Conservation (phyloP, 1,140 invertebrate genomes). For the Drosophila auraria region DNA sequence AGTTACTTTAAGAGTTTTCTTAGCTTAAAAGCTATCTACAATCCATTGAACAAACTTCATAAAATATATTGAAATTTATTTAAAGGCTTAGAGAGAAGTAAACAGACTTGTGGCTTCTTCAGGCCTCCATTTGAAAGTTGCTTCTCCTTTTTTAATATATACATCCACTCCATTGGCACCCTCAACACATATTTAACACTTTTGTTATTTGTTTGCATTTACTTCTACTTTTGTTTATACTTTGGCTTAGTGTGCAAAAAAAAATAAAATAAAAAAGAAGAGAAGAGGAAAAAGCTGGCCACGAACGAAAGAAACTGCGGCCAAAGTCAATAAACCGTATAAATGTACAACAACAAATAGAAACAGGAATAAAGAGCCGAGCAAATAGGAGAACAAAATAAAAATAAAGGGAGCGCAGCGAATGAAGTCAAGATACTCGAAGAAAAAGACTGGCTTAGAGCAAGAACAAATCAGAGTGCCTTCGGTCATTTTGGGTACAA, state of each 20-base stretch:
- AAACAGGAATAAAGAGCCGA: slow-evolving; percentile 21
- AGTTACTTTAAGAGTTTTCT: too few species aligned
- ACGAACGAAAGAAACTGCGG: slow-evolving; percentile 30
- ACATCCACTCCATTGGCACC: not conserved
- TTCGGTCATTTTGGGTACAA: slow-evolving; percentile 34
- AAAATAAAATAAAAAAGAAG: not conserved
- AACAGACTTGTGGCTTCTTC: not conserved
- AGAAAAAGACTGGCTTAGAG: slow-evolving; percentile 19
- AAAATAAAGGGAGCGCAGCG: slow-evolving; percentile 41
- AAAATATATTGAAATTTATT: not conserved
- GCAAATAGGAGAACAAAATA: slow-evolving; percentile 40
- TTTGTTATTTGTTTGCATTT: slow-evolving; percentile 69
- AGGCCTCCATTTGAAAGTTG: not conserved
- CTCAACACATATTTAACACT: slow-evolving; percentile 46
- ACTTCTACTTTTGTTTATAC: slow-evolving; percentile 64
- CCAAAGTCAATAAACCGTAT: slow-evolving; percentile 77
- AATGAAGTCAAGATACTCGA: slow-evolving; percentile 13
- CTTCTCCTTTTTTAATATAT: not conserved
- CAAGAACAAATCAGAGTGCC: slow-evolving; percentile 35
- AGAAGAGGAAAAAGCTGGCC: slow-evolving; percentile 3
- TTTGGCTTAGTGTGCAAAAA: slow-evolving; percentile 71
- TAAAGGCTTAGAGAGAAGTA: not conserved
- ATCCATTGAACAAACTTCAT: too few species aligned
- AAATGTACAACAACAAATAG: slow-evolving; percentile 57
- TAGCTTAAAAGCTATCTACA: not conserved